A percentile compares a stretch with the other conserved stretches of the same genome.
Evolutionary conservation across 2,113 vertebrate genomes (phyloP).

Genomic region (Bostrychus sinensis): DNA sequence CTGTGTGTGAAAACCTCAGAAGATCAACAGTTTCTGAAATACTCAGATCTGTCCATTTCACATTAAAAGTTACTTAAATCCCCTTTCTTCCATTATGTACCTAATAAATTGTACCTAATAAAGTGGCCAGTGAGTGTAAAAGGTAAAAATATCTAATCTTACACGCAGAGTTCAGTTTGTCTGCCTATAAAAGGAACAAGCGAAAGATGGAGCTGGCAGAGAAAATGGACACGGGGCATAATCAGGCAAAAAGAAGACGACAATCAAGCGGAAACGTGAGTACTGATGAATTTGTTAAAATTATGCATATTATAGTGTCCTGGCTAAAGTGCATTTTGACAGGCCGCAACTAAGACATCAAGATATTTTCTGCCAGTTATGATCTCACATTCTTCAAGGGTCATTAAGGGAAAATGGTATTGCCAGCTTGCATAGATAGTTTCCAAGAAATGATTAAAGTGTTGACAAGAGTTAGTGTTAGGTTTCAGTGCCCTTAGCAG

Average conservation of each 20-base stretch:
- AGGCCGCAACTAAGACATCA: conserved; percentile 5
- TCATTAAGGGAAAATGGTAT: conserved; percentile 29
- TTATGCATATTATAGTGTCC: neutral
- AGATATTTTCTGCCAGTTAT: conserved; percentile 20
- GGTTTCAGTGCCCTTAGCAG: conserved; percentile 26
- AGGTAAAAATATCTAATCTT: conserved; percentile 3
- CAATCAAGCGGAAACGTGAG: conserved; percentile 94
- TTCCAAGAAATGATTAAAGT: conserved; percentile 32
- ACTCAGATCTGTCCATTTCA: no score
- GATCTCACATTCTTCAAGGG: conserved; percentile 25
- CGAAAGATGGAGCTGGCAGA: conserved; percentile 97
- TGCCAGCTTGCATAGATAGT: conserved; percentile 13
- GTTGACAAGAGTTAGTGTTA: conserved; percentile 43
- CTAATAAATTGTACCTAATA: neutral
- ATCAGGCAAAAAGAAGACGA: conserved; percentile 92
- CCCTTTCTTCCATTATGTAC: neutral
- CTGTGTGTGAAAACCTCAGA: no score
- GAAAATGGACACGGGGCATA: conserved; percentile 91
- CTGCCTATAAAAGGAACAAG: conserved; percentile 98
- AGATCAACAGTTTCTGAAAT: no score
- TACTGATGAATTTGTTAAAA: conserved; percentile 24
- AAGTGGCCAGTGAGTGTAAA: neutral
- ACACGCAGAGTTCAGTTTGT: conserved; percentile 93
- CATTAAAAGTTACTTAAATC: no score
- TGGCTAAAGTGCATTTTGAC: neutral